Percentiles rank a stretch among this genome's conserved stretches.
phyloP scores from a whole-genome alignment of 2,113 vertebrate genomes.

The Sisor rabdophorus region DNA sequence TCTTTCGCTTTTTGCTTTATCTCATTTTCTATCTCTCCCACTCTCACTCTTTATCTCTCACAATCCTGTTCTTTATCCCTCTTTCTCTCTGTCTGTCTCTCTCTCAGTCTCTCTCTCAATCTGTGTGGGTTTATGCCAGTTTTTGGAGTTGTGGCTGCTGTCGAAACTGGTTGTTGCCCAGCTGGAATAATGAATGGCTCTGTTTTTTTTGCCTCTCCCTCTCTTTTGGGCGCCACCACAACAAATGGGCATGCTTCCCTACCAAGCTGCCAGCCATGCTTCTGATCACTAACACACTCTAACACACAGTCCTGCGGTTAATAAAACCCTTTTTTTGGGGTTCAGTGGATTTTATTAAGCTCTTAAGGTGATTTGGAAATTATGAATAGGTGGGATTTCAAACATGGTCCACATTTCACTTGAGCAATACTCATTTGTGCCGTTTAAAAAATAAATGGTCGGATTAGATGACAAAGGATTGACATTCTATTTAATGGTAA shows the following conservation, averaged over 20 bases:
- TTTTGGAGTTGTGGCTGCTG: slow-evolving; percentile 61
- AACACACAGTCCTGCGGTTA: slow-evolving; percentile 16
- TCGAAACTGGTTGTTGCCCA: slow-evolving; percentile 63
- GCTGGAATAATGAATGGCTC: slow-evolving; percentile 58
- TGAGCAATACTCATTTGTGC: slow-evolving; percentile 26
- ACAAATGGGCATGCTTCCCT: slow-evolving; percentile 26
- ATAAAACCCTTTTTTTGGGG: slow-evolving; percentile 15
- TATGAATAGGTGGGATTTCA: slow-evolving; percentile 1
- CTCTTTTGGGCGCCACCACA: slow-evolving; percentile 33
- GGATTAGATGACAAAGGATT: slow-evolving; percentile 54
- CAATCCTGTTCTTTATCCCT: background rate
- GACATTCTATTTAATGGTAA: slow-evolving; percentile 4
- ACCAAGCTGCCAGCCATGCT: slow-evolving; percentile 37
- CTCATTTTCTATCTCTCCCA: background rate
- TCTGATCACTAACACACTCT: background rate
- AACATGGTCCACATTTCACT: background rate
- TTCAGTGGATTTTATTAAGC: slow-evolving; percentile 6
- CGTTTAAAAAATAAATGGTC: slow-evolving; percentile 40
- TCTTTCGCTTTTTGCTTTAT: background rate
- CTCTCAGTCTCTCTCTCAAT: no score
- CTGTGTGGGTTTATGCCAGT: slow-evolving; percentile 50
- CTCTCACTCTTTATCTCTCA: slow-evolving; percentile 16
- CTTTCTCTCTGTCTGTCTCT: no score
- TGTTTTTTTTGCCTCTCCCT: slow-evolving; percentile 39
- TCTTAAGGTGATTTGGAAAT: slow-evolving; percentile 8